Evolutionary conservation across 2,888 invertebrate genomes (phyloP).

Genomic region (Diabrotica balteata): DNA sequence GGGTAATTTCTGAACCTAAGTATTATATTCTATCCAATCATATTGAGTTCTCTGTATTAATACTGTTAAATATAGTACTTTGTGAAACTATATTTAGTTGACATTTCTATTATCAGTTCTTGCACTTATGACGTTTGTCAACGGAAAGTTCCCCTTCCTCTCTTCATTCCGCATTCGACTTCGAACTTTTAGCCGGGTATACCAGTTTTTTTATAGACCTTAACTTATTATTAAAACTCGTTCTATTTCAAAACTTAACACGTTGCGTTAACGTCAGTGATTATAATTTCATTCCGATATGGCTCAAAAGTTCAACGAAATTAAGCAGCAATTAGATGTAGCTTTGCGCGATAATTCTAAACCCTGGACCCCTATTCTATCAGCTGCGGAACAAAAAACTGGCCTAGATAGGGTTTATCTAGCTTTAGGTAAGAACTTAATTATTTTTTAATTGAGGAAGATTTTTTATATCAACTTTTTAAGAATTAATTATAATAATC

Average conservation of each 20-base stretch:
- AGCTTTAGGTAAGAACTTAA: conserved; percentile 72
- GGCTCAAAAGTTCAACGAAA: conserved; percentile 62
- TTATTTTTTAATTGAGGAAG: conserved; percentile 2
- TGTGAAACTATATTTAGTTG: background rate
- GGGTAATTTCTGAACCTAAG: too few species aligned
- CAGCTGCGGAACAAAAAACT: conserved; percentile 72
- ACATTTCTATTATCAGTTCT: too few species aligned
- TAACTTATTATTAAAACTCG: background rate
- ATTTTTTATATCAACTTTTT: conserved; percentile 32
- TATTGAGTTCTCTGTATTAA: too few species aligned
- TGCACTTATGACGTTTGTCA: too few species aligned
- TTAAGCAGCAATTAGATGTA: conserved; percentile 68
- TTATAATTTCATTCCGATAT: conserved; percentile 42
- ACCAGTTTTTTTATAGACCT: conserved; percentile 16
- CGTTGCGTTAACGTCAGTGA: too few species aligned
- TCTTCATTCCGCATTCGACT: background rate
- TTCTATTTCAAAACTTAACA: background rate
- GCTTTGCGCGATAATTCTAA: conserved; percentile 72
- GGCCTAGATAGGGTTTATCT: conserved; percentile 78
- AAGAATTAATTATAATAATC: background rate
- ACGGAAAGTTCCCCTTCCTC: too few species aligned
- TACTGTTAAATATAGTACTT: background rate
- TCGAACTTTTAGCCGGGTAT: conserved; percentile 3
- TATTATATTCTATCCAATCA: too few species aligned
- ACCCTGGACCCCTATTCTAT: conserved; percentile 76